Evolutionary conservation across 2,888 invertebrate genomes (phyloP).

Genomic region (Drosophila trichaetosa): DNA sequence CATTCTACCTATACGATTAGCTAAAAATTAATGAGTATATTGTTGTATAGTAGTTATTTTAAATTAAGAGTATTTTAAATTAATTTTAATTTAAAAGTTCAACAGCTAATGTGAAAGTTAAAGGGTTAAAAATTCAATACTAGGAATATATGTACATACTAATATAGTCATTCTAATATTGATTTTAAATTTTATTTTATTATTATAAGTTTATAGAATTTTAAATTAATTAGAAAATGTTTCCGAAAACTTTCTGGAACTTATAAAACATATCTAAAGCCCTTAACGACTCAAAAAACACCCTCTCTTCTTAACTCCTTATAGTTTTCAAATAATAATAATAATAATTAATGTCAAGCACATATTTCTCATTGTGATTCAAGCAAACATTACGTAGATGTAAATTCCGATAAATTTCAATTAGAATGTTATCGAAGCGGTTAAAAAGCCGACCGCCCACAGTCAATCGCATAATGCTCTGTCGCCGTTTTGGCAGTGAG

Average conservation of each 20-base stretch:
- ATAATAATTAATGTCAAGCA: not conserved
- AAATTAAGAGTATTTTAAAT: not conserved
- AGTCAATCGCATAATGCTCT: slow-evolving; percentile 29
- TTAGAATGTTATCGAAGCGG: slow-evolving; percentile 2
- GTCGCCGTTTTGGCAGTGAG: slow-evolving; percentile 23
- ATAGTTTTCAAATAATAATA: not conserved
- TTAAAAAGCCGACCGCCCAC: slow-evolving; percentile 7
- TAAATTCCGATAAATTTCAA: slow-evolving; percentile 8
- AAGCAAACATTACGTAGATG: not conserved
- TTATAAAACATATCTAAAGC: not conserved
- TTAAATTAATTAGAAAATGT: not conserved
- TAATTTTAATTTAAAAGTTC: not conserved
- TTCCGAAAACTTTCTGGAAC: not conserved
- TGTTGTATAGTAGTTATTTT: too few species aligned
- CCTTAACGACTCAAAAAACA: not conserved
- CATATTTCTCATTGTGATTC: not conserved
- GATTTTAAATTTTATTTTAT: not conserved
- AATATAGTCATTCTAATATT: not conserved
- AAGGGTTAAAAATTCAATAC: too few species aligned
- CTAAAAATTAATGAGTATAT: too few species aligned
- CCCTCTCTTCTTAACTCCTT: not conserved
- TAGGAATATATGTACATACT: too few species aligned
- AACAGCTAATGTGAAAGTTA: too few species aligned
- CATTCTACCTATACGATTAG: not conserved
- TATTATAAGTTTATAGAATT: not conserved